Evolutionary conservation across 2,797 vertebrate species (phyloP).

Genomic region (Poecile montanus): DNA sequence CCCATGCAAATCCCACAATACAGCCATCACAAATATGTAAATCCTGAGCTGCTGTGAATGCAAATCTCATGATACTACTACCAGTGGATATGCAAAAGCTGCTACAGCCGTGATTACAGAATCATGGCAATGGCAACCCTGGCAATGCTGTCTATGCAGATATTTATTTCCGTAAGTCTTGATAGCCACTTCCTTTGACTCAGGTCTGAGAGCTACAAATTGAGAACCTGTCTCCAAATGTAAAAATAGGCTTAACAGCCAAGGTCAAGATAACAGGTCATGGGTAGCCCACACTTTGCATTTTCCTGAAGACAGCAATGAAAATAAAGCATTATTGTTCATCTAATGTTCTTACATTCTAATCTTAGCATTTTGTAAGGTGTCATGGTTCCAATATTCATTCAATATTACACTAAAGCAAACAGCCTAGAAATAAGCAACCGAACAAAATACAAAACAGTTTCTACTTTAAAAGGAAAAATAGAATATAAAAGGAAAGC

Average conservation of each 20-base stretch:
- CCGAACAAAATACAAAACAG: neutral
- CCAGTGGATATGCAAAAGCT: slow-evolving; percentile 34
- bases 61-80: slow-evolving; percentile 39
- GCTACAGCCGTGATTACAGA: slow-evolving; percentile 20
- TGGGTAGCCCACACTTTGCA: neutral
- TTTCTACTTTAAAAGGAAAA: neutral
- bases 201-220: slow-evolving; percentile 29
- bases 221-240: slow-evolving; percentile 2
- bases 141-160: slow-evolving; percentile 5
- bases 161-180: neutral
- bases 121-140: neutral
- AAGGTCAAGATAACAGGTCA: neutral
- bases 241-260: slow-evolving; percentile 5
- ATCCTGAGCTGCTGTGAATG: slow-evolving; percentile 52
- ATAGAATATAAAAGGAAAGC: neutral
- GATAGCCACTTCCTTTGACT: neutral
- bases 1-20: slow-evolving; percentile 41
- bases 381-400: neutral
- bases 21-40: slow-evolving; percentile 48
- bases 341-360: neutral
- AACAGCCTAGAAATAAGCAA: neutral
- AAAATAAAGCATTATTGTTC: neutral
- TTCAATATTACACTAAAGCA: neutral
- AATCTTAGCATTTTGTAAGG: neutral
- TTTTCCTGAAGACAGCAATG: neutral